Evolutionary conservation across 2,113 vertebrate genomes (phyloP).

Genomic region (Ariopsis seemanni): DNA sequence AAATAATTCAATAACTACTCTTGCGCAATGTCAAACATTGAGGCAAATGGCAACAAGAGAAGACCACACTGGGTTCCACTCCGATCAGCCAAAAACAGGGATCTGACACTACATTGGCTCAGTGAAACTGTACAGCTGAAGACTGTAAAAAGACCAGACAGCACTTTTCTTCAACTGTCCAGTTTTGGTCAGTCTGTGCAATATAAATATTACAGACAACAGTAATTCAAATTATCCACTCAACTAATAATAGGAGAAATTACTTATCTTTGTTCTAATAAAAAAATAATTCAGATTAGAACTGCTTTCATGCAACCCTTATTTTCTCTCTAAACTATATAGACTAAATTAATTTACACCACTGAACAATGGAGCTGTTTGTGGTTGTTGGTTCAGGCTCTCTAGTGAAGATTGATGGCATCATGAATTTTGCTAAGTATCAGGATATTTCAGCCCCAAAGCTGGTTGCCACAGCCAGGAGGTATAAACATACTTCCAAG

Average conservation of each 20-base stretch:
- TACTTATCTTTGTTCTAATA: neutral
- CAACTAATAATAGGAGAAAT: neutral
- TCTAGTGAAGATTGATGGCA: neutral
- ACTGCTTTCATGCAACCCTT: neutral
- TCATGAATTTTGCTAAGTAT: conserved; percentile 7
- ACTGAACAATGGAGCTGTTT: neutral
- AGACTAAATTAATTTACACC: neutral
- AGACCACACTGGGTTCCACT: neutral
- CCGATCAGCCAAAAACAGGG: neutral
- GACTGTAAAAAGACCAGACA: neutral
- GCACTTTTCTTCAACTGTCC: neutral
- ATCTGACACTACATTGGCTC: neutral
- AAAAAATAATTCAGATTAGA: neutral
- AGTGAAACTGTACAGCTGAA: neutral
- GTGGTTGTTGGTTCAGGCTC: neutral
- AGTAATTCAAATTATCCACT: neutral
- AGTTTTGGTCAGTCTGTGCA: neutral
- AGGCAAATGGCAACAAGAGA: neutral
- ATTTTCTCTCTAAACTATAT: neutral
- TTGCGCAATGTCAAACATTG: neutral
- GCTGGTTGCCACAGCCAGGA: conserved; percentile 9
- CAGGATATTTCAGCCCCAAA: neutral
- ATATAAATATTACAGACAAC: neutral
- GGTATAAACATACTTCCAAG: neutral
- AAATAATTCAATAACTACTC: neutral